phyloP scores from a whole-genome alignment of 2,888 invertebrate genomes.

The Halocaridina rubra region DNA sequence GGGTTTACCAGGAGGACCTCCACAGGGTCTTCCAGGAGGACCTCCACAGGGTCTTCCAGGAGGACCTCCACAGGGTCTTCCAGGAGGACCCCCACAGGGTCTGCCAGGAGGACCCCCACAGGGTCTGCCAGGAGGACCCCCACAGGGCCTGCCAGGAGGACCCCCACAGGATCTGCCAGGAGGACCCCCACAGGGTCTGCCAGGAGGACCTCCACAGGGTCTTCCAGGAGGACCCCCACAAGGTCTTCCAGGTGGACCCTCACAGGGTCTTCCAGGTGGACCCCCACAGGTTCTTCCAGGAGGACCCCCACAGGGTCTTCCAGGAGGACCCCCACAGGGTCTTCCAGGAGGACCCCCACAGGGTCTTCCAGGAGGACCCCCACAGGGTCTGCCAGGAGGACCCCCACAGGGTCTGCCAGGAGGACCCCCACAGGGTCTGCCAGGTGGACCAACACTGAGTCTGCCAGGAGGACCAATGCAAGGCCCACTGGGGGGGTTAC shows the following conservation, averaged over 20 bases:
- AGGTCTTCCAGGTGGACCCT: too few species aligned
- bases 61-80: background rate
- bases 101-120: background rate
- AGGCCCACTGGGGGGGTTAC: background rate
- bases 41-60: background rate
- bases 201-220: background rate
- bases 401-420: background rate
- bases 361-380: background rate
- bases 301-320: conserved; percentile 2
- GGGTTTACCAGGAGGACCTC: background rate
- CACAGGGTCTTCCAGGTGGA: too few species aligned
- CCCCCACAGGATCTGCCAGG: background rate
- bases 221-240: background rate
- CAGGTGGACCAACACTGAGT: background rate
- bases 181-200: background rate
- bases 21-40: background rate
- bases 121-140: background rate
- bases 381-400: background rate
- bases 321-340: conserved; percentile 5
- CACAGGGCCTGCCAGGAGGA: background rate
- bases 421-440: background rate
- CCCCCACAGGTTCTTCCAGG: background rate
- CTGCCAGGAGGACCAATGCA: background rate
- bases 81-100: background rate
- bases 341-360: conserved; percentile 10